Base-by-base conservation (phyloP, 1,140 invertebrate genomes). In the Drosophila oshimai region DNA sequence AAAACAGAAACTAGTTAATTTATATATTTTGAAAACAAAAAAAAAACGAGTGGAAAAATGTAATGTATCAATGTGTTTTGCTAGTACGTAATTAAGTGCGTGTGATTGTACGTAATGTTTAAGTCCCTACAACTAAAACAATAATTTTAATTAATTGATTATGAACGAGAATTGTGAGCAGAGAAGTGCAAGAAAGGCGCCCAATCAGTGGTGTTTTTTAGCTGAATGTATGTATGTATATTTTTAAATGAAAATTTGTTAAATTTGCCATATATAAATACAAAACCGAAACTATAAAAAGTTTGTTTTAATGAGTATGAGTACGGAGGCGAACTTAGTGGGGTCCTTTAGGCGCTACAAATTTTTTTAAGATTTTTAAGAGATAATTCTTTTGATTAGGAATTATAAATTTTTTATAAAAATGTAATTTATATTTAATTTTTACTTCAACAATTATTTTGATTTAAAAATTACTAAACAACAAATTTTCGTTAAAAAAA, bases 221-320 rank as follows among this genome's bases (percentile, higher is more conserved):
- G 70, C 64, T 79, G 80, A 78, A 72, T 73, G 69, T 72, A 73
- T 73, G 69, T 73, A 73, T 84, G 78, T 81, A 80, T 86, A 81
- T 75, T 86, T 79, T 68, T 60, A 80, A 72, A 84, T 54, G 29
- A 83, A 73, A 87, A 80, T 75, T 86, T 86, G 80, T 86, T 86
- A 86, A 86, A 86, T 86, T 86, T 86, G 80, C 80, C 80, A 86
- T 86, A 87, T 86, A 86, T 74, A 65, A 74, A 73, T 74, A 74
- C 58, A 73, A 64, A 74, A 31, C 36, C 29, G 31, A 49, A 68
- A 37, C 47, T 68, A 65, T 49, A n/a, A n/a, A n/a, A n/a, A n/a
- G n/a, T n/a, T n/a, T n/a, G n/a, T n/a, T n/a, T n/a, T n/a, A n/a
- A n/a, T n/a, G n/a, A n/a, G n/a, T n/a, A n/a, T n/a, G n/a, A n/a